phyloP scores from a whole-genome alignment of 2,888 invertebrate genomes.

The Idaea aversata region DNA sequence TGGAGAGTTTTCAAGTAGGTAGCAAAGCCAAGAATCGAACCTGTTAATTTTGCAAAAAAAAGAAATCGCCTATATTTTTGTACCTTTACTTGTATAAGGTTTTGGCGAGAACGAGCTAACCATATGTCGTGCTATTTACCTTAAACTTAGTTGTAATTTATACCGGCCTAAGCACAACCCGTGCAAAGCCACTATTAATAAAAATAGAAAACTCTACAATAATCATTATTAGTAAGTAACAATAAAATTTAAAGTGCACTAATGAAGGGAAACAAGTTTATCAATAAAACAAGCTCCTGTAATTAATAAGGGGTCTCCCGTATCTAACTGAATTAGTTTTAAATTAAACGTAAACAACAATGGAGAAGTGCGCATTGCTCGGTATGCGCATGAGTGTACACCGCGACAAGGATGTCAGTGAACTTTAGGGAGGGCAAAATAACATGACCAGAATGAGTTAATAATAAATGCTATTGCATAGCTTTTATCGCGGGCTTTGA shows the following conservation, averaged over 20 bases:
- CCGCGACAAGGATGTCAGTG: slow-evolving; percentile 1
- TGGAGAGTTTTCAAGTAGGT: no score
- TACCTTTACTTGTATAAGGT: no score
- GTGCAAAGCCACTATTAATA: no score
- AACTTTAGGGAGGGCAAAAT: background rate
- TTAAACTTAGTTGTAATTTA: no score
- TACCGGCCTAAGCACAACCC: no score
- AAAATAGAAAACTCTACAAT: background rate
- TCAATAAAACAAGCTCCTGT: background rate
- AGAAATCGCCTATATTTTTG: no score
- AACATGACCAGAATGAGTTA: no score
- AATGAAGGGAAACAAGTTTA: background rate
- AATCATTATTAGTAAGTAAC: background rate
- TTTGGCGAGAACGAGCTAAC: background rate
- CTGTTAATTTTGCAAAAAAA: no score
- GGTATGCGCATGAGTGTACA: slow-evolving; percentile 6
- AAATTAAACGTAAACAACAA: background rate
- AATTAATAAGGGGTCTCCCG: background rate
- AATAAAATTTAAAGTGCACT: background rate
- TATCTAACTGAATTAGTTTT: background rate
- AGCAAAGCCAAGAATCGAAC: no score
- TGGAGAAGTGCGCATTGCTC: background rate
- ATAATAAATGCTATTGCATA: no score
- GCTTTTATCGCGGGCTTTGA: no score
- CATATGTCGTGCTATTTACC: background rate